Conservation (phyloP, 1,140 invertebrate species). For the Nasonia vitripennis region DNA sequence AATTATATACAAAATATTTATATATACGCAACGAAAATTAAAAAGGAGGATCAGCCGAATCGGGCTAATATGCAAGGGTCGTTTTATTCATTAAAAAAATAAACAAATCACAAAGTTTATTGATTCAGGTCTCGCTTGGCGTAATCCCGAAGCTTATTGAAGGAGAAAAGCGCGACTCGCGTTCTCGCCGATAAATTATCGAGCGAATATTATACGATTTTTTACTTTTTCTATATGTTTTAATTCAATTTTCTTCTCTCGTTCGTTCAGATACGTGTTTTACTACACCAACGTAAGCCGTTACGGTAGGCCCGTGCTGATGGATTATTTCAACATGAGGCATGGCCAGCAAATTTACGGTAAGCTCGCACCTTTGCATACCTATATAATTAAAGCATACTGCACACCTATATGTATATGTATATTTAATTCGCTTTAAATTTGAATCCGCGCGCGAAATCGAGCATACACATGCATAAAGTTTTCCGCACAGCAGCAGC, state of each 20-base stretch:
- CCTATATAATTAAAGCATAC: too few relatives aligned
- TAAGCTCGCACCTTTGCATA: slow-evolving; percentile 63
- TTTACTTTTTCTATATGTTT: not conserved
- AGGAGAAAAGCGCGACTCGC: not conserved
- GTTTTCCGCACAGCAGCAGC: not conserved
- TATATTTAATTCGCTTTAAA: too few relatives aligned
- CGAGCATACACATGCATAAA: too few relatives aligned
- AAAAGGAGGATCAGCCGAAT: not conserved
- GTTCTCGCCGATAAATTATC: not conserved
- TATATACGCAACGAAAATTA: not conserved
- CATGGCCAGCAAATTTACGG: slow-evolving; percentile 85
- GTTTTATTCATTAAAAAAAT: not conserved
- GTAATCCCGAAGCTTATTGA: not conserved
- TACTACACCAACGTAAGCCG: slow-evolving; percentile 79
- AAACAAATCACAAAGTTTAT: not conserved
- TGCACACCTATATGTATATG: too few relatives aligned
- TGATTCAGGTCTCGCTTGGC: not conserved
- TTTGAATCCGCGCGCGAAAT: too few relatives aligned
- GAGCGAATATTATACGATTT: not conserved
- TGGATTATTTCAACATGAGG: slow-evolving; percentile 82
- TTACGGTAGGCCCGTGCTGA: slow-evolving; percentile 79
- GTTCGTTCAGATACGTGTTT: slow-evolving; percentile 78
- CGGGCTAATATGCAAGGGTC: not conserved
- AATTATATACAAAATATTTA: not conserved
- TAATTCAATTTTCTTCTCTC: not conserved